A percentile compares a stretch with the other conserved stretches of the same genome.
phyloP scores from a whole-genome alignment of 2,888 invertebrate species.

The Bugula neritina region DNA sequence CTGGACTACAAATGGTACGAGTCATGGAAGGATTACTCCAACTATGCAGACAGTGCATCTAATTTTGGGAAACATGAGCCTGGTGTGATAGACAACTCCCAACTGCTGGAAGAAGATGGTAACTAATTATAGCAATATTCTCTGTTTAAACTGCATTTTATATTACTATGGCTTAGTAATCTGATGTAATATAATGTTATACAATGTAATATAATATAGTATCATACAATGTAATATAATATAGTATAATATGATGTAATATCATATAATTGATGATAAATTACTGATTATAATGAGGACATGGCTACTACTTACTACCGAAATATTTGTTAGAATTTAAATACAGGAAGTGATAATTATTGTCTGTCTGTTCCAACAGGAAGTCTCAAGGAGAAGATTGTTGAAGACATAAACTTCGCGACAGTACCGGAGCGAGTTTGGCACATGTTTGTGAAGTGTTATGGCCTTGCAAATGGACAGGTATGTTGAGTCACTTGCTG shows the following conservation, averaged over 20 bases:
- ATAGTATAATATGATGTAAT: too few species aligned
- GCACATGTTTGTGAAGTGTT: conserved; percentile 53
- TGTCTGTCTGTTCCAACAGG: too few species aligned
- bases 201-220: too few species aligned
- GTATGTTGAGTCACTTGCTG: too few species aligned
- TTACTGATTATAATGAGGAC: too few species aligned
- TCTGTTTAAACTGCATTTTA: neutral
- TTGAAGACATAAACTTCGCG: conserved; percentile 55
- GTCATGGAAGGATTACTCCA: neutral
- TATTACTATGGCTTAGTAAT: neutral
- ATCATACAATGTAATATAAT: too few species aligned
- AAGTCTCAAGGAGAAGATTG: conserved; percentile 53
- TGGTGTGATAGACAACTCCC: neutral
- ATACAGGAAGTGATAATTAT: too few species aligned
- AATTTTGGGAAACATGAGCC: neutral
- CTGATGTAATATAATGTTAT: too few species aligned
- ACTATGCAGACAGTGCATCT: neutral
- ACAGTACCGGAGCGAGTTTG: conserved; percentile 56
- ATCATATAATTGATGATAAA: too few species aligned
- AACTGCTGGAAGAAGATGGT: neutral
- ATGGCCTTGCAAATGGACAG: conserved; percentile 45
- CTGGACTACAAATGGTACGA: conserved; percentile 11
- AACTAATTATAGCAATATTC: neutral
- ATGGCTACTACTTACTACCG: too few species aligned
- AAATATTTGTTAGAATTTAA: too few species aligned